These are phyloP conservation scores for Zele albiditarsus DNA, from an alignment of 2,888 invertebrate genomes.

Conservation along the genomic window DNA sequence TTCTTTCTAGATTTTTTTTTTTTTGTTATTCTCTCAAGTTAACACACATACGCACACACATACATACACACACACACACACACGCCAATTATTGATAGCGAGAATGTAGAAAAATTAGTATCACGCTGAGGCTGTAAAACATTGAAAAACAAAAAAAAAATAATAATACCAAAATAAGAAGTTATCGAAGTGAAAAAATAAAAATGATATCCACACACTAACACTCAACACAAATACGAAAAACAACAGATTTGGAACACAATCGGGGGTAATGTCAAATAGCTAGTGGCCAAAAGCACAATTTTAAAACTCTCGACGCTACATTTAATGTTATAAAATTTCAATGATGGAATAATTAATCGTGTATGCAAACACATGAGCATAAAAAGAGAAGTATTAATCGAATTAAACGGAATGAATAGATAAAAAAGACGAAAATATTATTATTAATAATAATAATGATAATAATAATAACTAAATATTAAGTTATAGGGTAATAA, in stretches of 20 bases:
- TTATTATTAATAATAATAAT: slow-evolving; percentile 47
- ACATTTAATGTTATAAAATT: slow-evolving; percentile 57
- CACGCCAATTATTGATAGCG: not conserved
- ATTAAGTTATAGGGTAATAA: slow-evolving; percentile 62
- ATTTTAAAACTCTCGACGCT: slow-evolving; percentile 56
- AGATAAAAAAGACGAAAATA: slow-evolving; percentile 46
- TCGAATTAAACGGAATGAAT: slow-evolving; percentile 31
- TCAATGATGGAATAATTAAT: slow-evolving; percentile 55
- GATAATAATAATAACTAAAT: slow-evolving; percentile 59
- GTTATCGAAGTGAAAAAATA: not conserved
- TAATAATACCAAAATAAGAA: not conserved
- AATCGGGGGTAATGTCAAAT: slow-evolving; percentile 51
- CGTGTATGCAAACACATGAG: slow-evolving; percentile 36
- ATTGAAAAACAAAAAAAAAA: not conserved
- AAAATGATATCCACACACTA: not conserved
- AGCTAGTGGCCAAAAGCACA: slow-evolving; percentile 56
- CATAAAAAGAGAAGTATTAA: not conserved
- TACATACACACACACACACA: no score
- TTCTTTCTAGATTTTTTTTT: not conserved
- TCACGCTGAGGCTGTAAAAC: not conserved
- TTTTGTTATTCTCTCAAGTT: not conserved
- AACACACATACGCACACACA: no score
- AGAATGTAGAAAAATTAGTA: not conserved
- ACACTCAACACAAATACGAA: not conserved
- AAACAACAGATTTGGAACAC: slow-evolving; percentile 54